Evolutionary conservation across 1,140 invertebrate genomes (phyloP), one percentile per base, ranked within the genome.

Genomic region (Stratiolaelaps scimitus): DNA sequence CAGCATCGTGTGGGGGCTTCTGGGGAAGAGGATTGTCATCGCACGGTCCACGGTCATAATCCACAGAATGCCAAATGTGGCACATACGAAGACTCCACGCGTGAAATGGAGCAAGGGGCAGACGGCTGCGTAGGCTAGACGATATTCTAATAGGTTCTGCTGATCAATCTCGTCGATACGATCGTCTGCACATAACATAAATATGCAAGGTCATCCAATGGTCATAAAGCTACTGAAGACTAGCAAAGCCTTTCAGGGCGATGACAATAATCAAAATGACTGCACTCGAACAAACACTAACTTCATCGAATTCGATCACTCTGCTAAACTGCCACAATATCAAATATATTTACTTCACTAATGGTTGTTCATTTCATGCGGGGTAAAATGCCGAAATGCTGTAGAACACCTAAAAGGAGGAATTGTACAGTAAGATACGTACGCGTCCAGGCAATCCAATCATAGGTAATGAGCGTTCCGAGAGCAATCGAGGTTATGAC

Each of bases 1-100:
- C 6, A 29, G 4, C 53, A 60, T 17, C 4, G 53, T 60, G 34
- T 34, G 17, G 1, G 53, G 53, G 23, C 10, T 2, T 26, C 34
- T 60, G 26, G 53, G 53, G 10, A 60, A 26, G 4, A 60, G 15
- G 15, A 60, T 60, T 15, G 53, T 60, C 53, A 60, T 20, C 26
- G 53, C 34, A 1, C 53, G 53, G 26, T 60, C 53, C 15, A 60
- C 13, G 4, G 23, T 34, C 53, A 60, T 60, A 34, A 60, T 60
- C 53, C 53, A 60, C 15, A 60, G 53, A 34, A 60, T 60, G 15
- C 26, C 53, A 26, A 26, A 60, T 26, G 34, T 34, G 23, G 26
- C 34, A 15, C 26, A 15, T 15, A 26, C 23, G 20, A 23, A 23
- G 1, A 10, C 5, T 2, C 1, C 53, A 17, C 53, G 13, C 15